phyloP scores from a whole-genome alignment of 2,888 invertebrate species.

The Oscheius myriophilus region DNA sequence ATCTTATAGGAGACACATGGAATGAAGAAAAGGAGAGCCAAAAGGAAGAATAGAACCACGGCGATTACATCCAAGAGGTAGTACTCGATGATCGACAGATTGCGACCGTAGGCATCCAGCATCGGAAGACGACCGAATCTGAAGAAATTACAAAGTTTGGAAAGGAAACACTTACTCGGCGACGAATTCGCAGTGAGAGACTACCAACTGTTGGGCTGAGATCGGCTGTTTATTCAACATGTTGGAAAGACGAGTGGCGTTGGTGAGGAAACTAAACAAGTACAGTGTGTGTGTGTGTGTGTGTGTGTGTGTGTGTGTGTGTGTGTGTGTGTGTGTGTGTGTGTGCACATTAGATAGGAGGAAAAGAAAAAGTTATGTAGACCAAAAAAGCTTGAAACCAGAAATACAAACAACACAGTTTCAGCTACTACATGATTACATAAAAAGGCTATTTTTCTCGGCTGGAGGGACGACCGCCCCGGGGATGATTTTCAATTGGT shows the following conservation, averaged over 20 bases:
- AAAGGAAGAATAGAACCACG: not conserved
- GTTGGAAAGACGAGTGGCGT: slow-evolving; percentile 8
- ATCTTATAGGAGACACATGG: too few relatives aligned
- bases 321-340: too few relatives aligned
- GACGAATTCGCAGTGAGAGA: slow-evolving; percentile 16
- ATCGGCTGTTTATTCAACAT: slow-evolving; percentile 8
- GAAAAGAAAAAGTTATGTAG: too few relatives aligned
- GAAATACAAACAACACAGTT: too few relatives aligned
- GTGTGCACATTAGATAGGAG: too few relatives aligned
- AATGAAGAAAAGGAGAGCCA: not conserved
- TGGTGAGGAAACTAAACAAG: slow-evolving; percentile 9
- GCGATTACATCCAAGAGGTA: slow-evolving; percentile 19
- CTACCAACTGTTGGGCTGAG: slow-evolving; percentile 4
- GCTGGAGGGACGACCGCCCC: not conserved
- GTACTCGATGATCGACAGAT: slow-evolving; percentile 16
- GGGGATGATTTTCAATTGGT: slow-evolving; percentile 8
- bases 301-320: too few relatives aligned
- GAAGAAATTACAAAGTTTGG: not conserved
- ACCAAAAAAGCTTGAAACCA: not conserved
- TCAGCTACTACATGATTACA: slow-evolving; percentile 18
- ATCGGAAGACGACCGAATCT: slow-evolving; percentile 19
- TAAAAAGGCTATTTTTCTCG: not conserved
- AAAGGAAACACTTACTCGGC: slow-evolving; percentile 9
- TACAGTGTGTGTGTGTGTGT: too few relatives aligned
- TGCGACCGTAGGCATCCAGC: slow-evolving; percentile 11